Base-by-base conservation (phyloP, 2,888 invertebrate genomes). In the Clistopyga incitator region DNA sequence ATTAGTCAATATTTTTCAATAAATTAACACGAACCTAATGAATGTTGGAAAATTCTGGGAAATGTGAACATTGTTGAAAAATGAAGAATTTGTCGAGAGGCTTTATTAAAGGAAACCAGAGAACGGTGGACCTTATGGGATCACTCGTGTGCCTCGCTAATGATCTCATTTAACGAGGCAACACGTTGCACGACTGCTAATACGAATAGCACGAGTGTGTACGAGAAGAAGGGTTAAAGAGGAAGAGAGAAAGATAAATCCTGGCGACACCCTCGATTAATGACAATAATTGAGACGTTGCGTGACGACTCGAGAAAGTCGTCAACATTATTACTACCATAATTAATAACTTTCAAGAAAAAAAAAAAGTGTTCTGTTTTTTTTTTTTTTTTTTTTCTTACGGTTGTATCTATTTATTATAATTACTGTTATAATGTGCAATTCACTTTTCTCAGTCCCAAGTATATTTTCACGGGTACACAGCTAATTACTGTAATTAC, bases 111-210 rank as follows among this genome's bases (percentile, higher is more conserved):
- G n/a, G 47, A 50, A 20, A 74, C 61, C 34, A 18, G 13, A 45
- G 6, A 25, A 45, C 25, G n/a, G 59, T 23, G 45, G 18, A 13
- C 29, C 45, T n/a, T 59, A 11, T 13, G 34, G 47, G 47, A 52
- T 34, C 45, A 20, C 13, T 18, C 45, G 29, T 64, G 74, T 61
- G 50, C 29, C 61, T 47, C 78, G 71, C 76, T 86, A 86, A 88
- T 85, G 84, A 82, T 83, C 77, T 81, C 86, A 85, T 86, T 88
- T 87, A 88, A 78, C 75, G 65, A 61, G 61, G n/a, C 74, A 82
- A 84, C 76, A 71, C 77, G 54, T 68, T 61, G 42, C 50, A 59
- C 67, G 56, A 56, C 50, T 72, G 29, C 18, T 45, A 61, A 50
- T 15, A 61, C 64, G 20, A 64, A 65, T 18, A 34, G 38, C 71